Evolutionary conservation across 2,113 vertebrate species (phyloP), one percentile per base, ranked within the genome.

Genomic region (Alosa alosa): DNA sequence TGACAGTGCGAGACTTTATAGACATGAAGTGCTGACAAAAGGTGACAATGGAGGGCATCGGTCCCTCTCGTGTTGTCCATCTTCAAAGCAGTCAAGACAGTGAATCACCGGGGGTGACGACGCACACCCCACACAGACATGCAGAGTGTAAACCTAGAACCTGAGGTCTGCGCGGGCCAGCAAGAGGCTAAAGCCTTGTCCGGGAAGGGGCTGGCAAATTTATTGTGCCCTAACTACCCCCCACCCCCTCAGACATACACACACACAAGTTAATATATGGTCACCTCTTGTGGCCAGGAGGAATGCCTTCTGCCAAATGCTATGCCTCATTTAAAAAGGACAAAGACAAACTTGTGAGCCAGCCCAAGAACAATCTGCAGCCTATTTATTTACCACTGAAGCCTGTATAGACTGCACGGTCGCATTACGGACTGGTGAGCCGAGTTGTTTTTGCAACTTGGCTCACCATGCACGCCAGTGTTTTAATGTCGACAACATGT

Each of bases 11-110:
- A 78, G 31, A 41, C 72, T 78, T 78, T 18, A 78, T 39, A 36
- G 13, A 36, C 72, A 41, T 13, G 36, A 36, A 3, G 72, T 36
- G 31, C 31, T 13, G 31, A 41, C 36, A 78, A 78, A 39, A 4
- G 31, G 31, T 36, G 31, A 3, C 72, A 78, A 78, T 78, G 72
- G 72, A 78, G 72, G 72, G 72, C 4, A 78, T 78, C 36, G 72
- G 72, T 36, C 31, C 72, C 11, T 81, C 25, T 45, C 6, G 17
- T 11, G 85, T 81, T 47, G 68, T 83, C 44, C 25, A 86, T 81
- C 75, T 89, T 91, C 88, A 91, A 92, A 92, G 87, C 47, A 49
- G 11, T 46, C 84, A 41, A 44, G 81, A 85, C 84, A 41, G 41
- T 83, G 88, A 91, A 92, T 90, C 84, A 86, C 13, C 10, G 22